Base-by-base conservation (phyloP, 1,140 invertebrate species). In the Hirudo medicinalis region DNA sequence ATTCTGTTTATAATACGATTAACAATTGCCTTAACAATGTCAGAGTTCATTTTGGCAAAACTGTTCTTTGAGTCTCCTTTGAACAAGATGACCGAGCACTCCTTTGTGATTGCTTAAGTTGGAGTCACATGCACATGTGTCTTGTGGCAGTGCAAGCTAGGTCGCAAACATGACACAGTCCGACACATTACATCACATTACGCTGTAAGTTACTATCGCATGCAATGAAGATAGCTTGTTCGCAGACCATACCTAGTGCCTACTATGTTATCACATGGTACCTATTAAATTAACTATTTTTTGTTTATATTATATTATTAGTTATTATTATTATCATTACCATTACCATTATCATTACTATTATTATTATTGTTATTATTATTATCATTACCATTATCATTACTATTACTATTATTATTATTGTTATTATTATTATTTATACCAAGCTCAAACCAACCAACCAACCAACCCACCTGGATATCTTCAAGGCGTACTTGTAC, bases 281-380 rank as follows among this genome's bases (percentile, higher is more conserved):
- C 32, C 32, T 6, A 4, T 3, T 57, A 57, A 25, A 20, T 57
- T n/a, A 57, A 57, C 25, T 57, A 57, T n/a, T n/a, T n/a, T n/a
- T n/a, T n/a, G n/a, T n/a, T n/a, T n/a, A n/a, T n/a, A n/a, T 54
- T 54, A 54, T 54, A 54, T 15, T 54, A 54, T 54, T 54, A 54
- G 54, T 54, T 15, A 54, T 36, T 36, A 36, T 36, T 36, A 36
- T 6, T 36, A n/a, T n/a, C 54, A 57, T 57, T 9, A 57, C 9
- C 9, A 20, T 20, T 57, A 57, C 9, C 9, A 25, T 57, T n/a
- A 57, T 57, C 9, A 57, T 57, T n/a, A 57, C 9, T 9, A 9
- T 57, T 9, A n/a, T 57, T 9, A 57, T 4, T 5, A 57, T 57
- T 57, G 9, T 57, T n/a, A 4, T 36, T 36, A 36, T 36, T 36